These are phyloP conservation scores for Hippocampus barbouri DNA, from an alignment of 2,113 vertebrate genomes.

Conservation along the genomic window DNA sequence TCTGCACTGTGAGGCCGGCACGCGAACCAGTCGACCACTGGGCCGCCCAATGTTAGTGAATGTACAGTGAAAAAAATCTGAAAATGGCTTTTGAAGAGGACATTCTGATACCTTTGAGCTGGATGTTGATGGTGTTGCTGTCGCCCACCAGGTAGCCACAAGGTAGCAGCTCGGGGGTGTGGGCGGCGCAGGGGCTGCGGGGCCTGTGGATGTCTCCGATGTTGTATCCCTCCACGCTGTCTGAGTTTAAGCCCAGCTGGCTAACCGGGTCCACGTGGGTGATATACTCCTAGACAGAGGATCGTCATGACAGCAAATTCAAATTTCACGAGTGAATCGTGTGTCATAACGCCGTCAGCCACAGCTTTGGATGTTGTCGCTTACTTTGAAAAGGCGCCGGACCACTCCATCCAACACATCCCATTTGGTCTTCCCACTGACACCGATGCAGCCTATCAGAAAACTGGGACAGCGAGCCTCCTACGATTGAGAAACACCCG, in stretches of 20 bases:
- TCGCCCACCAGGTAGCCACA: constrained; percentile 97
- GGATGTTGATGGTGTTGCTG: constrained; percentile 89
- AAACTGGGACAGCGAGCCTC: constrained; percentile 80
- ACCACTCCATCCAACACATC: constrained; percentile 96
- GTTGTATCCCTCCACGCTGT: constrained; percentile 91
- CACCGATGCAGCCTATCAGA: constrained; percentile 94
- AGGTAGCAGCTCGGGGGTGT: constrained; percentile 88
- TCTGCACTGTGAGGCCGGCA: no score
- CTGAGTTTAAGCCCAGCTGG: constrained; percentile 89
- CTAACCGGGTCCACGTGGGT: constrained; percentile 87
- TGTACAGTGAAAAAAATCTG: no score
- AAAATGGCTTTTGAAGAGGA: no score
- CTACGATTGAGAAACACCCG: constrained; percentile 53
- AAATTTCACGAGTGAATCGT: neutral
- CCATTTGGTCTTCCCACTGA: constrained; percentile 98
- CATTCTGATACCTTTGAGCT: constrained; percentile 80
- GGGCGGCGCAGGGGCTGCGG: constrained; percentile 61
- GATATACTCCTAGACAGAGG: constrained; percentile 84
- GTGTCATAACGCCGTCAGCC: neutral
- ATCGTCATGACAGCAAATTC: neutral
- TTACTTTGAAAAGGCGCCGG: constrained; percentile 91
- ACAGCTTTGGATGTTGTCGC: neutral
- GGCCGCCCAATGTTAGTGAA: no score
- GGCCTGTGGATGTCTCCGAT: constrained; percentile 88
- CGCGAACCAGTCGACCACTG: no score